These are phyloP conservation scores for Crypturellus undulatus DNA, from an alignment of 2,113 vertebrate species.

Conservation along the genomic window DNA sequence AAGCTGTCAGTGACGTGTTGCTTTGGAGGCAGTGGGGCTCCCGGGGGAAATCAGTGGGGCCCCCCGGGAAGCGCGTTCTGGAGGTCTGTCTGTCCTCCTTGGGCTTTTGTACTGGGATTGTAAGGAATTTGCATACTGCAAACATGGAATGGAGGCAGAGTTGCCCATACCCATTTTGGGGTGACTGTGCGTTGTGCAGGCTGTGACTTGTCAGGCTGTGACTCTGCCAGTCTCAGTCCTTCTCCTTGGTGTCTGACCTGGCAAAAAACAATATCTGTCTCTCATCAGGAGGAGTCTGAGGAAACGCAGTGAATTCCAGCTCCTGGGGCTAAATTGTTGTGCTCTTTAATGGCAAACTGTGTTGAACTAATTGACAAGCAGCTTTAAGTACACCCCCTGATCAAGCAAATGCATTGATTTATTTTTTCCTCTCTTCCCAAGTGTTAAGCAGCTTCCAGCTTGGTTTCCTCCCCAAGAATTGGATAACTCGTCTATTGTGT, in stretches of 20 bases:
- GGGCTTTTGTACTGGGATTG: neutral
- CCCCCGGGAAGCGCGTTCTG: neutral
- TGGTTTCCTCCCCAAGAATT: conserved; percentile 33
- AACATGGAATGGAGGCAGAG: neutral
- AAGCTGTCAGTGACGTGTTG: rapidly evolving
- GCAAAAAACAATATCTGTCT: conserved; percentile 26
- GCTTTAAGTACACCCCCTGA: conserved; percentile 52
- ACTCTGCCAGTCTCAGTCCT: neutral
- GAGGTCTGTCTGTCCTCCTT: neutral
- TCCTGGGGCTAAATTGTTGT: conserved; percentile 52
- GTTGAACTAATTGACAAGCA: conserved; percentile 67
- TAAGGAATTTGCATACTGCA: neutral
- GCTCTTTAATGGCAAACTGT: conserved; percentile 38
- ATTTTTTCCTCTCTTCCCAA: conserved; percentile 28
- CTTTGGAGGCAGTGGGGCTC: neutral
- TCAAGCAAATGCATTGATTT: conserved; percentile 69
- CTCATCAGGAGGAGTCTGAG: conserved; percentile 47
- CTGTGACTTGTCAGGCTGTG: too few relatives aligned
- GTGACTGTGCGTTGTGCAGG: neutral
- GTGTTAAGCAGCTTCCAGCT: conserved; percentile 41
- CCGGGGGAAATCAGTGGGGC: neutral
- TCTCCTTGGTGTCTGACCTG: neutral
- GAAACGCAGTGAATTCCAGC: conserved; percentile 39
- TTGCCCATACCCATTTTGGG: neutral
- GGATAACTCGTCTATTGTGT: conserved; percentile 49